Percentiles rank a stretch among this genome's conserved stretches.
These are phyloP conservation scores for Pantherophis vulpinus DNA, from an alignment of 2,797 vertebrate genomes.

Conservation along the genomic window DNA sequence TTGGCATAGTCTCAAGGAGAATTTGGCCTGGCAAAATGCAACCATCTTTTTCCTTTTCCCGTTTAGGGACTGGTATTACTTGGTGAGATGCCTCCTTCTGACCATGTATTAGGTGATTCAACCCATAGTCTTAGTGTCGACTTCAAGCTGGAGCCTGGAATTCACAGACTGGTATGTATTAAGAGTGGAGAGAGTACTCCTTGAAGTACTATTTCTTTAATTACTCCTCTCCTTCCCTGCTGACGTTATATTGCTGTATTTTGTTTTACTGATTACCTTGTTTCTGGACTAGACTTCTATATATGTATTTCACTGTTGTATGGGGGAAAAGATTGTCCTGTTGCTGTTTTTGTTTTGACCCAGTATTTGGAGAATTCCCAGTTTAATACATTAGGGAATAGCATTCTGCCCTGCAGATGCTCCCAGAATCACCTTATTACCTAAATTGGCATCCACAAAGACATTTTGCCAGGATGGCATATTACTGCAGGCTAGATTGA, in stretches of 20 bases:
- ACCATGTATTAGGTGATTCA: slow-evolving; percentile 65
- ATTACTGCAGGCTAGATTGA: background rate
- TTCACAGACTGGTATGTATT: slow-evolving; percentile 71
- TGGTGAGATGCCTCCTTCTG: slow-evolving; percentile 75
- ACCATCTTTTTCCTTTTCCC: slow-evolving; percentile 40
- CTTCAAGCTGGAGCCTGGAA: slow-evolving; percentile 76
- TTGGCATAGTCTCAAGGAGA: background rate
- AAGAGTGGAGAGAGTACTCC: background rate
- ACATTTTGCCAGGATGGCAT: background rate
- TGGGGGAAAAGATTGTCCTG: background rate
- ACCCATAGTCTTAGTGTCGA: slow-evolving; percentile 68
- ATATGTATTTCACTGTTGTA: background rate
- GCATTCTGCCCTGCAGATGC: background rate
- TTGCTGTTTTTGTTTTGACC: background rate
- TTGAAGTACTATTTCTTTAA: background rate
- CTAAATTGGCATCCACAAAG: background rate
- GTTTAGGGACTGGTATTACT: slow-evolving; percentile 88
- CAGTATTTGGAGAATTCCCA: background rate
- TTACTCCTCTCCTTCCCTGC: background rate
- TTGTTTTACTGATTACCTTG: background rate
- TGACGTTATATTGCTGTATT: background rate
- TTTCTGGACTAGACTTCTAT: background rate
- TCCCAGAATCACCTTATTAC: background rate
- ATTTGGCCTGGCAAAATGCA: background rate
- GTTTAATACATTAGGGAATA: background rate